Conservation (phyloP, 2,888 invertebrate species). For the Thymelicus sylvestris region DNA sequence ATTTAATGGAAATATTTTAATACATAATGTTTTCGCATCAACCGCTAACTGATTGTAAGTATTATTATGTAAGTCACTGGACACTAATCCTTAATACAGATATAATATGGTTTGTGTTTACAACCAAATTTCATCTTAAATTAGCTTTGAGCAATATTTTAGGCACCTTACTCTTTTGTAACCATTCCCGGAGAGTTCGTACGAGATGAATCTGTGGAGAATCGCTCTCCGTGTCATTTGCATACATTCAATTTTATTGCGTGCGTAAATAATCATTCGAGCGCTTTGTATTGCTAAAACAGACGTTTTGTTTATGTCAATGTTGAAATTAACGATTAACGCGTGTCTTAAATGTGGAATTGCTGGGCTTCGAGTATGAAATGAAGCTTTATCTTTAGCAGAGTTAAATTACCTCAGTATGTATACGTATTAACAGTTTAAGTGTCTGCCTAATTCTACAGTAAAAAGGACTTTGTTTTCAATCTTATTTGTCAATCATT, state of each 20-base stretch:
- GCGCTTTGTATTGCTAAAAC: constrained; percentile 38
- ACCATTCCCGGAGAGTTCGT: constrained; percentile 54
- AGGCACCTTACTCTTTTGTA: constrained; percentile 49
- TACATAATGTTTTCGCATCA: too few relatives aligned
- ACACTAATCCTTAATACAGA: too few relatives aligned
- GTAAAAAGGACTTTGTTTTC: too few relatives aligned
- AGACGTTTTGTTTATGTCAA: constrained; percentile 14
- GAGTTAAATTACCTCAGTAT: too few relatives aligned
- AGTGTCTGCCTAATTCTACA: too few relatives aligned
- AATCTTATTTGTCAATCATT: too few relatives aligned
- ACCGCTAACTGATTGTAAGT: too few relatives aligned
- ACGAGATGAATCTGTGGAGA: constrained; percentile 62
- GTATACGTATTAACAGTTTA: too few relatives aligned
- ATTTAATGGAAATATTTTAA: too few relatives aligned
- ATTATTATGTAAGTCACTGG: too few relatives aligned
- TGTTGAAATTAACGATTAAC: constrained; percentile 13
- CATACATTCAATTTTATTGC: constrained; percentile 64
- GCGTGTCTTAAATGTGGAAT: constrained; percentile 1
- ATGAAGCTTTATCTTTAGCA: neutral
- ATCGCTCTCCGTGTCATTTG: constrained; percentile 64
- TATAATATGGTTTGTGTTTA: too few relatives aligned
- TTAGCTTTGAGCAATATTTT: constrained; percentile 52
- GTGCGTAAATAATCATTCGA: constrained; percentile 42
- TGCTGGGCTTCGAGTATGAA: neutral
- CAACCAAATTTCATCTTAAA: neutral